Base-by-base conservation (phyloP, 1,140 invertebrate species). In the Neodiprion lecontei region DNA sequence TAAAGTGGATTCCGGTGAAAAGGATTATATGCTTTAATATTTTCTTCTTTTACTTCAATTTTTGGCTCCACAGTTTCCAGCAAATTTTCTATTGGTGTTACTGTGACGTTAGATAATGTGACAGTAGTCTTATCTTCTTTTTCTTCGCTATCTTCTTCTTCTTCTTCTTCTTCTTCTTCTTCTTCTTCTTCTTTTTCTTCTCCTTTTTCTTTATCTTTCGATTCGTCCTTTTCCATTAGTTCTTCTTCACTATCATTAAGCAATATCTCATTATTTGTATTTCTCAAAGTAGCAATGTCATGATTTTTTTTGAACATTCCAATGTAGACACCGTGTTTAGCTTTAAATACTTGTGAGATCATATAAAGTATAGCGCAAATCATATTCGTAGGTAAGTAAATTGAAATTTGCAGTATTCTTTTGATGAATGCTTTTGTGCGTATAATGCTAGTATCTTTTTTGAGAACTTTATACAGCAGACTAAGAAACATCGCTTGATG, bases 381-480 rank as follows among this genome's bases (percentile, higher is more conserved):
- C 85, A 89, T 88, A 67, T 87, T 86, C 11, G 87, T 75, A 23
- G 85, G 82, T 83, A 88, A 89, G 72, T 90, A 88, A 23, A 83
- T 79, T 69, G 88, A 89, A 77, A 96, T 88, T 89, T 99, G 97
- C 53, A 99, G 88, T 53, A 98, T 86, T 74, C 98, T 88, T 89
- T 99, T 99, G 1, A 98, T 88, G 86, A 99, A 98, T 9, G 96
- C 94, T 84, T 92, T 91, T 0, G 96, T 90, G 73, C 98, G 87
- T 14, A 90, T 85, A 1, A 92, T 83, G 76, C 94, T 92, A 17
- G 85, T 87, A 89, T 99, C 98, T 73, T 91, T 92, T 78, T 93
- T 92, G 74, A 99, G 88, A 14, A 96, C 93, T 82, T 96, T 94
- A 85, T 93, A 97, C 4, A 99, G 86, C 40, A 99, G 90, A 85